phyloP scores from a whole-genome alignment of 2,888 invertebrate genomes.

The Cheilosia scutellata region DNA sequence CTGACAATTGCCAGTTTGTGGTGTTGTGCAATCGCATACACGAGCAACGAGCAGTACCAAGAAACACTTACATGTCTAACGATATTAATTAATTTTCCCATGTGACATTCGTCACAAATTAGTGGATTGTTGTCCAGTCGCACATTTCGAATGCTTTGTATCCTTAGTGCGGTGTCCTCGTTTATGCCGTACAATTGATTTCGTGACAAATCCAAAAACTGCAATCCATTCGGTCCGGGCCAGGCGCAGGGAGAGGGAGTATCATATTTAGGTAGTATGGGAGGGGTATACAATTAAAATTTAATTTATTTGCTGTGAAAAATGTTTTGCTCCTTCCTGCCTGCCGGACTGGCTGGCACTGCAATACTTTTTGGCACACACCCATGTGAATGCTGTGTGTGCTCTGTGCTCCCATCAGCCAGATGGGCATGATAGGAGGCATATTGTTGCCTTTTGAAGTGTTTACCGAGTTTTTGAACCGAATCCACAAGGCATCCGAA shows the following conservation, averaged over 20 bases:
- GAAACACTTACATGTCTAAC: slow-evolving; percentile 82
- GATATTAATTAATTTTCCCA: slow-evolving; percentile 84
- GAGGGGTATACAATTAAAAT: slow-evolving; percentile 78
- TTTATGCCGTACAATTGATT: slow-evolving; percentile 88
- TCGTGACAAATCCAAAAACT: slow-evolving; percentile 89
- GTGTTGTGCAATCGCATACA: slow-evolving; percentile 14
- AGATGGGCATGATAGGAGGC: slow-evolving; percentile 33
- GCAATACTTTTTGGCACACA: slow-evolving; percentile 55
- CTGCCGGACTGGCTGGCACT: slow-evolving; percentile 18
- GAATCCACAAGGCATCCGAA: not conserved
- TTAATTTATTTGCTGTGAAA: slow-evolving; percentile 72
- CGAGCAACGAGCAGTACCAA: not conserved
- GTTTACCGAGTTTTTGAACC: not conserved
- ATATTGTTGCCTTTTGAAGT: not conserved
- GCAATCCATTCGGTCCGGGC: slow-evolving; percentile 44
- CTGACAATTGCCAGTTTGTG: slow-evolving; percentile 48
- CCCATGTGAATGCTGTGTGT: not conserved
- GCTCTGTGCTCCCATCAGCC: not conserved
- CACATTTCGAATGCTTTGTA: slow-evolving; percentile 83
- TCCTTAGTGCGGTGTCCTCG: slow-evolving; percentile 82
- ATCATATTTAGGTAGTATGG: not conserved
- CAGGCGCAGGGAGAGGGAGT: not conserved
- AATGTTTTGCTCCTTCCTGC: slow-evolving; percentile 49
- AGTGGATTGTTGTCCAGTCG: slow-evolving; percentile 84
- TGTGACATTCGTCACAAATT: slow-evolving; percentile 84